Evolutionary conservation across 2,113 vertebrate genomes (phyloP), one percentile per base, ranked within the genome.

Genomic region (Forbesichthys papilliferus): DNA sequence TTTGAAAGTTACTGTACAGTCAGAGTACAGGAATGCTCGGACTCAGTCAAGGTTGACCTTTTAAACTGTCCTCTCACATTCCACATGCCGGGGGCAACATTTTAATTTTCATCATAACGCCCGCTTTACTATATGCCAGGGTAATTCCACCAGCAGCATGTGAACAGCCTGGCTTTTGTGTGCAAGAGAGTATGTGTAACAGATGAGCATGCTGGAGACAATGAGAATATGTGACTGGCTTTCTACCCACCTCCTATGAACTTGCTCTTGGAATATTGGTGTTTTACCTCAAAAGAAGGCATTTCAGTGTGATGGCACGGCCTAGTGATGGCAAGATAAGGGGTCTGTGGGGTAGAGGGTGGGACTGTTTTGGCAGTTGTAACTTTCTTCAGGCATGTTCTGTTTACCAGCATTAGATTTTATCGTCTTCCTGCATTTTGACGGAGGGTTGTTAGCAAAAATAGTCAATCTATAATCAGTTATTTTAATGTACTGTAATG

Each of bases 241-340:
- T 60, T 74, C 64, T 59, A 10, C 66, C 59, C 67, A 68, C 72
- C 74, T 73, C 69, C 73, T 42, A 66, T 42, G 36, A 59, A 68
- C 71, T 66, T 76, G 69, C 9, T 66, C 63, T 55, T 57, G 68
- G 64, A 82, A 78, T 84, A 77, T 76, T 85, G 83, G 85, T 86
- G 85, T 86, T 79, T 74, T 75, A 87, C 79, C 86, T 87, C 56
- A 90, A 89, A 86, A 72, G 87, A 88, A 89, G 48, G 71, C 88
- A 90, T 90, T 91, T 88, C 87, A 84, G 64, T 49, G 48, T 73
- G 66, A 85, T 71, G 86, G 86, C 86, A 83, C 82, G 68, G 82
- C 84, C 70, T 34, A 52, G 82, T 86, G 81, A 85, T 74, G 48
- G 58, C 75, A 69, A 54, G 64, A 74, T 85, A 67, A 68, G 61